Conservation (phyloP, 2,113 vertebrate species). For the Drymodes brunneopygia region DNA sequence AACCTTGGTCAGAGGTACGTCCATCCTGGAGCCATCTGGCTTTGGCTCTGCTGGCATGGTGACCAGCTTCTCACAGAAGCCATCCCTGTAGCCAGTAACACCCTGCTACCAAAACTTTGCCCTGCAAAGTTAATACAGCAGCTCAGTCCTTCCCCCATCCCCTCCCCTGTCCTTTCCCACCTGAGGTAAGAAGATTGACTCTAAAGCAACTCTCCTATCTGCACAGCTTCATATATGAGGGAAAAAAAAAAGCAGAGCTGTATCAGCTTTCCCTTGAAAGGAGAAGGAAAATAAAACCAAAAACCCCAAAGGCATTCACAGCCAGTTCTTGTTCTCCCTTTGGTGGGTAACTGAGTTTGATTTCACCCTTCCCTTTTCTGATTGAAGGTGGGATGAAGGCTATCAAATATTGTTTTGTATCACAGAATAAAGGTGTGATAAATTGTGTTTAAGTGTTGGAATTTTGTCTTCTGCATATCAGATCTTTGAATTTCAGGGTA, state of each 20-base stretch:
- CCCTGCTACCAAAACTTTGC: not conserved
- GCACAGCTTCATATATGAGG: not conserved
- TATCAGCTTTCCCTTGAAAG: not conserved
- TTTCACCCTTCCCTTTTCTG: not conserved
- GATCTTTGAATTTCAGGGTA: not conserved
- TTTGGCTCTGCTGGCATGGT: not conserved
- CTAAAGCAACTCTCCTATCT: not conserved
- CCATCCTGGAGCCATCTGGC: not conserved
- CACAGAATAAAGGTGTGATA: not conserved
- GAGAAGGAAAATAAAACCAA: not conserved
- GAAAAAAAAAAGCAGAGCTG: not conserved
- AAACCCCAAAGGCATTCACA: not conserved
- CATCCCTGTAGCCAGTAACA: not conserved
- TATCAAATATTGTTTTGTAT: not conserved
- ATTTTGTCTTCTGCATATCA: not conserved
- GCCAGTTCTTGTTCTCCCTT: not conserved
- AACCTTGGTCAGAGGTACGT: accelerated
- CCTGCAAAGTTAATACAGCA: not conserved
- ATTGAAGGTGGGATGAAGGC: not conserved
- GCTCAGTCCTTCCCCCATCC: not conserved
- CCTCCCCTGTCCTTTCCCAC: not conserved
- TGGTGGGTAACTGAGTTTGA: not conserved
- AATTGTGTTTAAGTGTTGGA: not conserved
- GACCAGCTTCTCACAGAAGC: not conserved
- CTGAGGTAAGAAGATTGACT: not conserved